Evolutionary conservation across 2,888 invertebrate genomes (phyloP).

Genomic region (Heliconius charithonia): DNA sequence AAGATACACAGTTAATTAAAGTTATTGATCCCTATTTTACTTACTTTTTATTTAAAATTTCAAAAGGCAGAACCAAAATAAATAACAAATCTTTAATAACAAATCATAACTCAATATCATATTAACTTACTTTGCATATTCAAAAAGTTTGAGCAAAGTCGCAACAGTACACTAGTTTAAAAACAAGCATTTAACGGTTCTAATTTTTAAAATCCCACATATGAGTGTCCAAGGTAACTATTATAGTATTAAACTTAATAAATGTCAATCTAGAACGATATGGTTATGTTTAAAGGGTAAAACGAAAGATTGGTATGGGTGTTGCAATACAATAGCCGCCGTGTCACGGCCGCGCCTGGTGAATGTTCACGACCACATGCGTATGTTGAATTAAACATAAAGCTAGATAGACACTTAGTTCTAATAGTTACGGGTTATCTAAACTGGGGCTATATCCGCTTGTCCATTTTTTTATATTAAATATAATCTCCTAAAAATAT

Average conservation of each 20-base stretch:
- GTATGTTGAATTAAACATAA: conserved; percentile 63
- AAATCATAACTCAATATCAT: neutral
- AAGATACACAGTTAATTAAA: neutral
- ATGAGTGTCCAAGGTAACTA: conserved; percentile 12
- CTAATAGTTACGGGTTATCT: conserved; percentile 47
- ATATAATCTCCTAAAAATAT: too few relatives aligned
- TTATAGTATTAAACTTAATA: conserved; percentile 8
- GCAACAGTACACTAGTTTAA: too few relatives aligned
- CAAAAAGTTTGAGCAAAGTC: neutral
- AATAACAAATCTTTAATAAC: neutral
- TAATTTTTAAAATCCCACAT: conserved; percentile 5
- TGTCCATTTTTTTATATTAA: neutral
- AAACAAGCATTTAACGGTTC: neutral
- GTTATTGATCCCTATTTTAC: neutral
- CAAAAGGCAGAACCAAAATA: neutral
- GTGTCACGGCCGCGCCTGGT: conserved; percentile 75
- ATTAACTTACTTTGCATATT: neutral
- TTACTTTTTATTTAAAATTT: neutral
- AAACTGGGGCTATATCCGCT: neutral
- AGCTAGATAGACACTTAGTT: conserved; percentile 51
- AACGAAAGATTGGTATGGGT: conserved; percentile 42
- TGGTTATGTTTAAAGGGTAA: conserved; percentile 36
- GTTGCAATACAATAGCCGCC: conserved; percentile 71
- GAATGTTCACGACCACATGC: conserved; percentile 60
- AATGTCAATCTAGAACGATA: conserved; percentile 34